Base-by-base conservation (phyloP, 2,113 vertebrate species). In the Oncorhynchus masou region DNA sequence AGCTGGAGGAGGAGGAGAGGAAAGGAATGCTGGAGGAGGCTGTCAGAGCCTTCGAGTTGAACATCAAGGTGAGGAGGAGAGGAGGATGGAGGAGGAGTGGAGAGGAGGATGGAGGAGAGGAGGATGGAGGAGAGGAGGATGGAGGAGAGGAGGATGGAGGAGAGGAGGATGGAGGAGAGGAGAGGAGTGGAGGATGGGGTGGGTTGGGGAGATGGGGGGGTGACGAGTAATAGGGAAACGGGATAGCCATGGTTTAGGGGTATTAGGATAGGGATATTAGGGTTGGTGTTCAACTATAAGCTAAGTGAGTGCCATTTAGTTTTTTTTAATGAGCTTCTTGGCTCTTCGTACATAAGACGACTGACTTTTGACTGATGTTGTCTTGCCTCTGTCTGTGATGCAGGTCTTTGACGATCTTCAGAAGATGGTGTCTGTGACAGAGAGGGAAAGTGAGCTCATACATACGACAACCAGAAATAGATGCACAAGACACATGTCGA, bases 21-120 rank as follows among this genome's bases (percentile, higher is more conserved):
- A 80, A 79, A 20, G 92, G 88, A 49, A 92, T 96, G 68, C 80
- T 95, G 72, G 90, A 95, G 22, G 97, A 99, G 85, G 97, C 96
- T 1, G 91, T 96, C 90, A 87, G 75, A 1, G 93, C 96, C 0
- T 99, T 98, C 75, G 86, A 94, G 86, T 76, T 91, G 0, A 94
- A 94, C 90, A 94, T 97, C 91, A 87, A 95, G 95, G 90, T 92
- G 60, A 84, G 82, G 7, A 51, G 34, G 24, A 64, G 57, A n/a
- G 29, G 24, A 48, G 24, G 29, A 24, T n/a, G n/a, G n/a, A n/a
- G n/a, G n/a, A n/a, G n/a, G n/a, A n/a, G n/a, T n/a, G n/a, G n/a
- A n/a, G n/a, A n/a, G n/a, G n/a, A n/a, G n/a, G n/a, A n/a, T n/a
- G n/a, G n/a, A n/a, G n/a, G n/a, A n/a, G n/a, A n/a, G n/a, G n/a